Conservation (phyloP, 2,888 invertebrate species). For the Vesta saturnalis region DNA sequence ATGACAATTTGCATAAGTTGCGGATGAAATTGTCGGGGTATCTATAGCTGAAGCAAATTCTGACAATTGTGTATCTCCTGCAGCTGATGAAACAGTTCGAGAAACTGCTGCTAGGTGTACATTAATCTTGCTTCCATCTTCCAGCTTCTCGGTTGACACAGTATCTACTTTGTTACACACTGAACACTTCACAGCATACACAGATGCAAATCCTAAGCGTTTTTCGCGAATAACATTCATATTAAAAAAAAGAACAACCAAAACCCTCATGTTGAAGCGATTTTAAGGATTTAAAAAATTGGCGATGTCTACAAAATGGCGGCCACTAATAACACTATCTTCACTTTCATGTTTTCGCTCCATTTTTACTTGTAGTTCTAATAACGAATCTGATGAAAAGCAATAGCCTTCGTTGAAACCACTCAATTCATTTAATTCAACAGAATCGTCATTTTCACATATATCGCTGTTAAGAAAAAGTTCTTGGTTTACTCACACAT, state of each 20-base stretch:
- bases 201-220: no score
- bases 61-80: not conserved
- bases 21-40: not conserved
- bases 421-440: no score
- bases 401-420: no score
- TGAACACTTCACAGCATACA: no score
- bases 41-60: not conserved
- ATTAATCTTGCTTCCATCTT: not conserved
- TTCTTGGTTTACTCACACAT: no score
- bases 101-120: slow-evolving; percentile 2
- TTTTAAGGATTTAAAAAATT: not conserved
- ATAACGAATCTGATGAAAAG: no score
- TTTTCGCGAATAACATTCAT: no score
- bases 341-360: not conserved
- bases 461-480: no score
- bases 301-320: not conserved
- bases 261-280: not conserved
- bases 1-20: slow-evolving; percentile 2
- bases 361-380: not conserved
- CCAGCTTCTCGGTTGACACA: not conserved
- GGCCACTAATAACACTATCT: not conserved
- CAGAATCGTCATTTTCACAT: no score
- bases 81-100: not conserved
- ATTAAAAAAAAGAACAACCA: no score
- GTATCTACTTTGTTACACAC: not conserved